Base-by-base conservation (phyloP, 2,888 invertebrate species). In the Rhimphoctona megacephalus region DNA sequence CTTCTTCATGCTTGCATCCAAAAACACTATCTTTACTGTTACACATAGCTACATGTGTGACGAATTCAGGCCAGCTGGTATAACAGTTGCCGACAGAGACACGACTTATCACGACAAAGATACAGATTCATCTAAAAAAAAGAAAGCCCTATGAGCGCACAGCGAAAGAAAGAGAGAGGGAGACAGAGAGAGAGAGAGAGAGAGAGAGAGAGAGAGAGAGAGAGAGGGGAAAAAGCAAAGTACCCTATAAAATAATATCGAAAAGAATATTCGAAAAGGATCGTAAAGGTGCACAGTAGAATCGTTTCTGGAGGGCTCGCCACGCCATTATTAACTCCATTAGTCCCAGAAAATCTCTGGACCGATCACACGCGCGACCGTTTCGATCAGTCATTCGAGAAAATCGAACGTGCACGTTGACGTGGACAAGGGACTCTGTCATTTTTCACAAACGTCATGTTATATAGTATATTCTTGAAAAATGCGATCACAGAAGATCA, bases 1-100 rank as follows among this genome's bases (percentile, higher is more conserved):
- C 70, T 69, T 52, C 49, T 22, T 79, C 54, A 43, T 36, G 30
- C 80, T 76, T 43, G 73, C 74, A 14, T 70, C 82, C 76, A 72
- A 85, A 87, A 85, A 77, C 49, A 80, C 72, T 52, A 81, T 84
- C 74, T 74, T 80, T 22, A 49, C 79, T 69, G 79, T 70, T 52
- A 78, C 61, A 78, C 79, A 66, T 73, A 81, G 46, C 72, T 81
- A 80, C 67, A 64, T 78, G 83, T 81, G 86, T 79, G 84, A 84
- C 83, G 86, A 87, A 85, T 87, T 76, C 84, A n/a, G 52, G 30
- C 22, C 87, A 87, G 87, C 87, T 87, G 84, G 76, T 77, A 33
- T 54, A 74, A 25, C 74, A 79, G 73, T 84, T 81, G 78, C 52
- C 70, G 74, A 79, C 74, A 52, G 73, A 79, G 86, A 86, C 81